These are phyloP conservation scores for Epinephelus cyanopodus DNA, from an alignment of 2,113 vertebrate genomes.

Conservation along the genomic window DNA sequence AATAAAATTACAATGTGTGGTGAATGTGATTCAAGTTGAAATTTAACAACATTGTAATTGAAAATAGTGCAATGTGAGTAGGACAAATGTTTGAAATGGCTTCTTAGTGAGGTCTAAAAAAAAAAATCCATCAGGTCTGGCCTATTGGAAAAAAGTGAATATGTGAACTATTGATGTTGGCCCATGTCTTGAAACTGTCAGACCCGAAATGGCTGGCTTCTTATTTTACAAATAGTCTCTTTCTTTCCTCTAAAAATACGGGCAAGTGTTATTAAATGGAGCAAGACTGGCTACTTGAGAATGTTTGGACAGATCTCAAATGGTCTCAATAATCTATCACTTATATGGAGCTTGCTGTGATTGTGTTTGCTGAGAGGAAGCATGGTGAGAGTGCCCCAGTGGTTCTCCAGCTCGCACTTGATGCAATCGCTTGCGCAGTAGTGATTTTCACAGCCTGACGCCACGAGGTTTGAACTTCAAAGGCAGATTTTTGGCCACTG, in stretches of 20 bases:
- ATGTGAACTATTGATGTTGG: slow-evolving; percentile 54
- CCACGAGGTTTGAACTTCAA: slow-evolving; percentile 37
- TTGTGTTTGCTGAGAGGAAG: slow-evolving; percentile 37
- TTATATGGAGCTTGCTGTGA: slow-evolving; percentile 15
- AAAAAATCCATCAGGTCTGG: not conserved
- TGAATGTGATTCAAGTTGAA: slow-evolving; percentile 33
- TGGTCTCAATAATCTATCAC: slow-evolving; percentile 39
- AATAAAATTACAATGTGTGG: slow-evolving; percentile 13
- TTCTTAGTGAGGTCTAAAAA: slow-evolving; percentile 4
- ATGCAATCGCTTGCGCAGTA: not conserved
- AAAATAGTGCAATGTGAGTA: slow-evolving; percentile 32
- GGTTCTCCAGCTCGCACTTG: not conserved
- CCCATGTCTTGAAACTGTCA: slow-evolving; percentile 6
- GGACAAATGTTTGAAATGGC: slow-evolving; percentile 29
- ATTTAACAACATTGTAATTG: slow-evolving; percentile 19
- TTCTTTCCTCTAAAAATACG: slow-evolving; percentile 57
- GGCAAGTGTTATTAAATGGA: slow-evolving; percentile 44
- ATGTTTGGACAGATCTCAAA: slow-evolving; percentile 35
- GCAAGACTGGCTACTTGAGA: slow-evolving; percentile 36
- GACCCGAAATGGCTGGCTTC: slow-evolving; percentile 35
- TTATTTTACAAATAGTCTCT: slow-evolving; percentile 39
- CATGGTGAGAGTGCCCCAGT: not conserved
- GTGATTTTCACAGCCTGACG: slow-evolving; percentile 26
- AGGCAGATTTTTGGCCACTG: slow-evolving; percentile 13
- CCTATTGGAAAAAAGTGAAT: slow-evolving; percentile 26